Percentiles rank a stretch among this genome's conserved stretches.
Evolutionary conservation across 92 coral and sea anemone species (phyloP).

Genomic region (Pocillopora meandrina): DNA sequence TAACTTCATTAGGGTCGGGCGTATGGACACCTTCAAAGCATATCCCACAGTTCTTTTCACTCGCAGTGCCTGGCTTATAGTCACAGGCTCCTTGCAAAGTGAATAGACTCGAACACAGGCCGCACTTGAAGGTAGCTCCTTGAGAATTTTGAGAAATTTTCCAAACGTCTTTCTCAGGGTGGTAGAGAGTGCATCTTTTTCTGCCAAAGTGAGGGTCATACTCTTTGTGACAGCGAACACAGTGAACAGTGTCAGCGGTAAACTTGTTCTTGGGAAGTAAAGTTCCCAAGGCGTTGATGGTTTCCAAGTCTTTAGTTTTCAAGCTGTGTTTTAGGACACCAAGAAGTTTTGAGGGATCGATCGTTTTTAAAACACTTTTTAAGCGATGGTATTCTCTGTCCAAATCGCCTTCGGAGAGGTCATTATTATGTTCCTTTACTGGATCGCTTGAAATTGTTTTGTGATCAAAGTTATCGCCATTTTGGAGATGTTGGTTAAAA

Average conservation of each 20-base stretch:
- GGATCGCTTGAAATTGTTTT: neutral
- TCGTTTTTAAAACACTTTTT: constrained; percentile 64
- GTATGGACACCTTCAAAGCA: constrained; percentile 80
- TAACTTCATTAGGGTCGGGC: constrained; percentile 65
- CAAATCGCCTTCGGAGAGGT: constrained; percentile 42
- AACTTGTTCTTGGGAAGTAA: constrained; percentile 71
- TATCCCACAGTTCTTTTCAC: constrained; percentile 69
- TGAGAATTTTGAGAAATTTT: constrained; percentile 52
- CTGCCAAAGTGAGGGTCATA: constrained; percentile 69
- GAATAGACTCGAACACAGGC: constrained; percentile 61
- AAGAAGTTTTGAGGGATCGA: constrained; percentile 78
- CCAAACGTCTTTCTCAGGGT: constrained; percentile 63
- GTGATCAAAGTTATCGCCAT: neutral
- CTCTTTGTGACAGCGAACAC: constrained; percentile 91
- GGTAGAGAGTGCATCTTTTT: constrained; percentile 61
- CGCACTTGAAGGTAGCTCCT: constrained; percentile 66
- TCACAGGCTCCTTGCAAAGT: constrained; percentile 66
- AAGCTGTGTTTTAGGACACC: constrained; percentile 61
- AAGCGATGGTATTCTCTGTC: constrained; percentile 65
- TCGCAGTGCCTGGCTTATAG: constrained; percentile 29
- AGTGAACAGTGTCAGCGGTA: constrained; percentile 84
- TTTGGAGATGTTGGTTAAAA: constrained; percentile 16
- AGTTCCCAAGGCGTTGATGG: constrained; percentile 58
- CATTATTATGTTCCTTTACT: neutral
- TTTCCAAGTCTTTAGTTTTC: constrained; percentile 54